A percentile compares a stretch with the other conserved stretches of the same genome.
These are phyloP conservation scores for Maconellicoccus hirsutus DNA, from an alignment of 1,140 invertebrate species.

Conservation along the genomic window DNA sequence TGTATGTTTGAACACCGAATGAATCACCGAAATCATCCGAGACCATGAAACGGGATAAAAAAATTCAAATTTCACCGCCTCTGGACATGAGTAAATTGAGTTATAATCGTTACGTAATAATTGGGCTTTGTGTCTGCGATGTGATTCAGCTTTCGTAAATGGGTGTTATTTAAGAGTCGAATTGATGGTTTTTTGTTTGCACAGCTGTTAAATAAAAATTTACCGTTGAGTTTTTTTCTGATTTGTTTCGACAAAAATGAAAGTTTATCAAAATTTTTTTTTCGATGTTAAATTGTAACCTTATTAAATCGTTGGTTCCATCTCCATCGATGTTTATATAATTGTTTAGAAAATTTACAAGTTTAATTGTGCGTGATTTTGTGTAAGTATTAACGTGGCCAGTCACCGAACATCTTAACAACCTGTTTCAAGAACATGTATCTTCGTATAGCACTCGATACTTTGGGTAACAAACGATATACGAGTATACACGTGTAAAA, in stretches of 20 bases:
- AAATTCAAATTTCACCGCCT: slow-evolving; percentile 3
- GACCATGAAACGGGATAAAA: background rate
- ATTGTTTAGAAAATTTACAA: background rate
- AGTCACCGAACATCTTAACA: background rate
- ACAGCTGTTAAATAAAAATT: too few relatives aligned
- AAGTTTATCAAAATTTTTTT: too few relatives aligned
- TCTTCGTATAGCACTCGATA: too few relatives aligned
- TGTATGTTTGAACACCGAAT: background rate
- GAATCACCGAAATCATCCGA: background rate
- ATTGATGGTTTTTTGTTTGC: too few relatives aligned
- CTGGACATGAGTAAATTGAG: background rate
- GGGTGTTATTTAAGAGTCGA: too few relatives aligned
- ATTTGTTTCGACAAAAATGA: too few relatives aligned
- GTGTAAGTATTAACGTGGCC: background rate
- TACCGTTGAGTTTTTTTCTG: too few relatives aligned
- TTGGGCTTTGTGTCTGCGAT: background rate
- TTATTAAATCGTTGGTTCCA: too few relatives aligned
- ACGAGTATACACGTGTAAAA: too few relatives aligned
- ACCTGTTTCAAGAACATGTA: background rate
- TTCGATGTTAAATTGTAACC: too few relatives aligned
- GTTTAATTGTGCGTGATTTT: background rate
- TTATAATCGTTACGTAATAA: background rate
- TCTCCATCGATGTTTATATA: too few relatives aligned
- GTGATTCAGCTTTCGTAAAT: background rate
- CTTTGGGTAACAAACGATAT: too few relatives aligned